Base-by-base conservation (phyloP, 2,113 vertebrate genomes). In the Nothoprocta pentlandii region DNA sequence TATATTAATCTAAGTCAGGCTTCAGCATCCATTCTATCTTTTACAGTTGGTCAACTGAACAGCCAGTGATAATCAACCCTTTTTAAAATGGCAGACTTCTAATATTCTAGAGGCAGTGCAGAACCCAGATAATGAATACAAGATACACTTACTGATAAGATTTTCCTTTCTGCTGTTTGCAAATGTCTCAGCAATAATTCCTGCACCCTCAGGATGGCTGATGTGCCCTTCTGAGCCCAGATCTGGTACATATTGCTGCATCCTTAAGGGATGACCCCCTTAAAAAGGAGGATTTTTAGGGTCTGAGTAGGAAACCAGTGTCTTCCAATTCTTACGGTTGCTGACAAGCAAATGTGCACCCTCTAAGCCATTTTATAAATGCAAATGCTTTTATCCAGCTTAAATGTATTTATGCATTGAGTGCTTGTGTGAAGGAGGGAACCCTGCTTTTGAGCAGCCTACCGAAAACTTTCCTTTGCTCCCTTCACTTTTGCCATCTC, bases 61-160 rank as follows among this genome's bases (percentile, higher is more conserved):
- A 34, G 34, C 3, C 10, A 41, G 10, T 42, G 25, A 26, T 47
- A 83, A 53, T 59, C 63, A 47, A 25, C 12, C 2, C 2, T 25
- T n/a, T 75, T 64, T 58, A 7, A 8, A 41, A 80, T 36, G 0
- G 28, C 58, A 47, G 54, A 16, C 9, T 42, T 63, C 6, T 49
- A 30, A 64, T 51, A 26, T n/a, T 42, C 51, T 53, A 49, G 51
- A 63, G 21, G 56, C 16, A 16, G 41, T 6, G 6, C 41, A 47
- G 25, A 8, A 0, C 28, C 15, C 46, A 63, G 41, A 23, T 3
- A 68, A 36, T 13, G 46, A 76, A 54, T 81, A 81, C 20, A 64
- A 53, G 79, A 15, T 34, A 2, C 5, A 1, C 0, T 1, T 26
- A 56, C 4, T 8, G 6, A 2, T 5, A 8, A 30, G 4, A 2